Percentiles rank a stretch among this genome's conserved stretches.
Conservation (phyloP, 2,113 vertebrate species). For the Gila orcuttii region DNA sequence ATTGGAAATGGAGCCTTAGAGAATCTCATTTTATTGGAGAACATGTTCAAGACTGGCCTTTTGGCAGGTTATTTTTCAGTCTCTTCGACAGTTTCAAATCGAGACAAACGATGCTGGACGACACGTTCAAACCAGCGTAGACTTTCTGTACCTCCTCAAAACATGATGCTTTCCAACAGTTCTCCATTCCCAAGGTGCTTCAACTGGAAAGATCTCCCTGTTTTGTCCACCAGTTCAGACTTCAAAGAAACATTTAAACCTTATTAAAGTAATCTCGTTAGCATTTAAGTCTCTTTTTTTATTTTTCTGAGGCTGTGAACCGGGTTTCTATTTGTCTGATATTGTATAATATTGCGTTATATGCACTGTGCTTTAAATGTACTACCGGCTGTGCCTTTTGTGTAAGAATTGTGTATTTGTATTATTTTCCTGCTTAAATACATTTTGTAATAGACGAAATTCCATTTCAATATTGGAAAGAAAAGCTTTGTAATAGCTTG, state of each 20-base stretch:
- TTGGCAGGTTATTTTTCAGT: background rate
- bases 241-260: background rate
- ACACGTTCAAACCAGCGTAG: background rate
- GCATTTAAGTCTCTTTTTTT: constrained; percentile 50
- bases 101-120: constrained; percentile 1
- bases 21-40: constrained; percentile 14
- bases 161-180: background rate
- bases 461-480: constrained; percentile 77
- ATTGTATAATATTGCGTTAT: constrained; percentile 72
- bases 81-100: background rate
- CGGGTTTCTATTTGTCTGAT: constrained; percentile 66
- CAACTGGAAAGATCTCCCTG: background rate
- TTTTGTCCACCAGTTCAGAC: background rate
- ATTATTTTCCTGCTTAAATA: constrained; percentile 85
- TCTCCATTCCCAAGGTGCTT: constrained; percentile 4
- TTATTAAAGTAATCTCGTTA: constrained; percentile 42
- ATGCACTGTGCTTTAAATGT: constrained; percentile 84
- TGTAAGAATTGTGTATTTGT: constrained; percentile 85
- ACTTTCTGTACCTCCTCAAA: background rate
- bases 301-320: constrained; percentile 81
- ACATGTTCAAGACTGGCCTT: background rate
- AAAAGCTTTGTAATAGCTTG: constrained; percentile 79
- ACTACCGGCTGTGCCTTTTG: constrained; percentile 95
- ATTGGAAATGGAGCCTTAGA: constrained; percentile 25
- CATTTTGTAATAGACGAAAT: constrained; percentile 77